Evolutionary conservation across 1,140 invertebrate genomes (phyloP).

Genomic region (Aplysia californica): DNA sequence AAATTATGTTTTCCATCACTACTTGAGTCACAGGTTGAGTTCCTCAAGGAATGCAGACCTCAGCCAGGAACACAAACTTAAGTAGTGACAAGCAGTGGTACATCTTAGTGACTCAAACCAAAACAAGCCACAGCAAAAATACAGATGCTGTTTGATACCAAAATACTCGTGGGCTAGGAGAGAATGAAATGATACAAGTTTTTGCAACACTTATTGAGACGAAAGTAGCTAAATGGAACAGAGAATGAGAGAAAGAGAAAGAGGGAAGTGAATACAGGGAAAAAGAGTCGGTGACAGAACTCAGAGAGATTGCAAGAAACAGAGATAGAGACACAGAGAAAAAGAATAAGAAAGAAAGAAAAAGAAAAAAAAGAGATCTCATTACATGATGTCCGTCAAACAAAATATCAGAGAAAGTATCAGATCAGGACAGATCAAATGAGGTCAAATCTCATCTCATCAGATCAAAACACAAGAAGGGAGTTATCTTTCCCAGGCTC

Average conservation of each 20-base stretch:
- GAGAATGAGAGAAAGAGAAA: neutral
- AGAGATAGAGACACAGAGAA: conserved; percentile 2
- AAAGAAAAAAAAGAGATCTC: neutral
- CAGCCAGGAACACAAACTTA: no score
- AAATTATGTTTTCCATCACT: no score
- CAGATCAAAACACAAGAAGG: no score
- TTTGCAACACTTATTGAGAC: neutral
- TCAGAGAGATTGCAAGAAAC: neutral
- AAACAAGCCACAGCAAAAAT: conserved; percentile 1
- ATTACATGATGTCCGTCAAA: neutral
- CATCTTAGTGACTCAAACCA: no score
- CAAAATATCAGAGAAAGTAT: no score
- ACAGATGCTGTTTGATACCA: conserved; percentile 6
- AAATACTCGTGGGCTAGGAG: neutral
- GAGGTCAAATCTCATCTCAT: no score
- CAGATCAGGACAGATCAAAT: no score
- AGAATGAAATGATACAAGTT: neutral
- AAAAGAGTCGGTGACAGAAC: neutral
- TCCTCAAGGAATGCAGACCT: no score
- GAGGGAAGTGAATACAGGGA: neutral
- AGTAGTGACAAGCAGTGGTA: no score
- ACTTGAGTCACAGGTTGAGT: no score
- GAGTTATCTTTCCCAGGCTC: no score
- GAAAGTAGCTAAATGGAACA: neutral
- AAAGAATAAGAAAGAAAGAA: conserved; percentile 9